Evolutionary conservation across 2,888 invertebrate species (phyloP), one percentile per base, ranked within the genome.

Genomic region (Zeuzera pyrina): DNA sequence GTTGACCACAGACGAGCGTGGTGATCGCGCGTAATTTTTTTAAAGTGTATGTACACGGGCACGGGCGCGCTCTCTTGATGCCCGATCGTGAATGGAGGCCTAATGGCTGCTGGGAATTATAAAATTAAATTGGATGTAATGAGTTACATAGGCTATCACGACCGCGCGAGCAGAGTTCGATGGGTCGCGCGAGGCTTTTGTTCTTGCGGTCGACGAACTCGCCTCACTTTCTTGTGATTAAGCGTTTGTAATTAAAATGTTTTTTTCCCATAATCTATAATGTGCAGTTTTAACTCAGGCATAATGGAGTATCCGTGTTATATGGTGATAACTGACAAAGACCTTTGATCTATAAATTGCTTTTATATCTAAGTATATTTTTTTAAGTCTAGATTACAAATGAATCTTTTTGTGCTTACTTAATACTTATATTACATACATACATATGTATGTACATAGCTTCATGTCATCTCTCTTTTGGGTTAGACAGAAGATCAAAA

Each of bases 121-220:
- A 70, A 73, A 71, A 76, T 73, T 73, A 74, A 73, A 69, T 66
- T 59, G 55, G 54, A 58, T 57, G 58, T 73, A 74, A 78, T 73
- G 67, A 73, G 67, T 64, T 68, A 65, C 69, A 67, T 71, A 70
- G 68, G 53, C 59, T 56, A 60, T 68, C 63, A 56, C 56, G 59
- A 52, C 48, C 48, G 42, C 41, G 43, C 33, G 47, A 43, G n/a
- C n/a, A n/a, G 36, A 45, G 60, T 57, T 65, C 60, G 66, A 59
- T 52, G 61, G 57, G 60, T 58, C 63, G 55, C 49, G 50, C 55
- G 54, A 53, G 53, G 50, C 61, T 68, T 65, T 73, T 72, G 72
- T 73, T 69, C 56, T 52, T 38, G 41, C 36, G 73, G 61, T 62
- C 72, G 53, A 43, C 41, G 68, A 61, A 60, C 69, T 39, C 36